phyloP scores from a whole-genome alignment of 2,888 invertebrate species.

The Lasioglossum calceatum region DNA sequence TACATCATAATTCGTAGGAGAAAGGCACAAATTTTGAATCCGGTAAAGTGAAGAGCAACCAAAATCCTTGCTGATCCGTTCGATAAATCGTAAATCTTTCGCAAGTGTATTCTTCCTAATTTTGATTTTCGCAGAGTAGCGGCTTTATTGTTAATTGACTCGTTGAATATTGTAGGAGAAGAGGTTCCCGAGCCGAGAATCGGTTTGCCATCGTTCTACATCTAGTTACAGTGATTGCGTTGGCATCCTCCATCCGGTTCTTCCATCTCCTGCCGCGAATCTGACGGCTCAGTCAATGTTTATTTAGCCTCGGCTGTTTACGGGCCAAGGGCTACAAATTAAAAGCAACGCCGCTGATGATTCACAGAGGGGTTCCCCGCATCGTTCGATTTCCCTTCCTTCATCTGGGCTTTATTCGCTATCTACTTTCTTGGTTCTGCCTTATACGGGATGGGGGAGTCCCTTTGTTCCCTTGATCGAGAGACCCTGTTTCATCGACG shows the following conservation, averaged over 20 bases:
- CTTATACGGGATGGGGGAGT: background rate
- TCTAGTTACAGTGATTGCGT: constrained; percentile 70
- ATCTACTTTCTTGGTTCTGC: constrained; percentile 43
- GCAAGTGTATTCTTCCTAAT: too few relatives aligned
- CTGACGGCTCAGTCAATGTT: constrained; percentile 75
- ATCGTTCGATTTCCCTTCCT: constrained; percentile 56
- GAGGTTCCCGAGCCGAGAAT: constrained; percentile 38
- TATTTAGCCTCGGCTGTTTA: constrained; percentile 70
- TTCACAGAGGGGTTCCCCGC: constrained; percentile 56
- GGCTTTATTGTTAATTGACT: background rate
- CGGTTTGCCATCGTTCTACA: constrained; percentile 61
- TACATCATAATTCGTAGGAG: too few relatives aligned
- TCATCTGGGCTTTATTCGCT: constrained; percentile 41
- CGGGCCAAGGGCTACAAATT: constrained; percentile 71
- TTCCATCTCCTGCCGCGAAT: constrained; percentile 53
- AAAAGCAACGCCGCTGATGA: constrained; percentile 71
- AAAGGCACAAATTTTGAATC: too few relatives aligned
- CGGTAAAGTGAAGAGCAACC: too few relatives aligned
- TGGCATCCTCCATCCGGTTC: constrained; percentile 55
- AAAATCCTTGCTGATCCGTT: background rate
- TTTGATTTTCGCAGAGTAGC: background rate
- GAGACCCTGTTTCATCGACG: constrained; percentile 4
- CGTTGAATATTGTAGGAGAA: background rate
- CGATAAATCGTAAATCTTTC: background rate
- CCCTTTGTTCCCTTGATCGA: constrained; percentile 15